Conservation (phyloP, 2,113 vertebrate genomes). For the Erythrolamprus reginae region DNA sequence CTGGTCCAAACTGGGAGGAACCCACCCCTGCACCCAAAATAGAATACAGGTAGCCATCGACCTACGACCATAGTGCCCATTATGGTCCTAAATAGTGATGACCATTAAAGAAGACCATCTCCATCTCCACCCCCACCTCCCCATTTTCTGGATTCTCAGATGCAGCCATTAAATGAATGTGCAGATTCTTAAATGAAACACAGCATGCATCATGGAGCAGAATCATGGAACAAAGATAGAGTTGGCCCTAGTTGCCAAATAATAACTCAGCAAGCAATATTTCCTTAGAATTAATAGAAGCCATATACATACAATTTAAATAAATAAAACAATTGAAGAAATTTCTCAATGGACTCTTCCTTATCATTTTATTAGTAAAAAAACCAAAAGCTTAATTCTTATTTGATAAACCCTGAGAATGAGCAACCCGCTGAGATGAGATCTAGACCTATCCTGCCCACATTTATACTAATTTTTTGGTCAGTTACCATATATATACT, state of each 20-base stretch:
- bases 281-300: not conserved
- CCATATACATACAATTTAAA: not conserved
- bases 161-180: not conserved
- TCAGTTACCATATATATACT: not conserved
- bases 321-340: not conserved
- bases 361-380: not conserved
- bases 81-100: no score
- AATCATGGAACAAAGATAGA: not conserved
- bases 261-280: not conserved
- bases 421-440: not conserved
- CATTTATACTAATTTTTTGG: not conserved
- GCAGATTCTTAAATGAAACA: not conserved
- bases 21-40: no score
- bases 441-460: not conserved
- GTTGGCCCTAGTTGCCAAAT: not conserved
- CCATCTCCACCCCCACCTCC: not conserved
- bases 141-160: not conserved
- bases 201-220: not conserved
- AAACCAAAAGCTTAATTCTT: not conserved
- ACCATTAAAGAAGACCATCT: not conserved
- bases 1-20: no score
- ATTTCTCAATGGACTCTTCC: not conserved
- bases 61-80: not conserved
- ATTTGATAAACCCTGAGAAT: not conserved
- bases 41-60: not conserved